A percentile compares a stretch with the other conserved stretches of the same genome.
Conservation (phyloP, 2,113 vertebrate genomes). For the Chlorocebus sabaeus region DNA sequence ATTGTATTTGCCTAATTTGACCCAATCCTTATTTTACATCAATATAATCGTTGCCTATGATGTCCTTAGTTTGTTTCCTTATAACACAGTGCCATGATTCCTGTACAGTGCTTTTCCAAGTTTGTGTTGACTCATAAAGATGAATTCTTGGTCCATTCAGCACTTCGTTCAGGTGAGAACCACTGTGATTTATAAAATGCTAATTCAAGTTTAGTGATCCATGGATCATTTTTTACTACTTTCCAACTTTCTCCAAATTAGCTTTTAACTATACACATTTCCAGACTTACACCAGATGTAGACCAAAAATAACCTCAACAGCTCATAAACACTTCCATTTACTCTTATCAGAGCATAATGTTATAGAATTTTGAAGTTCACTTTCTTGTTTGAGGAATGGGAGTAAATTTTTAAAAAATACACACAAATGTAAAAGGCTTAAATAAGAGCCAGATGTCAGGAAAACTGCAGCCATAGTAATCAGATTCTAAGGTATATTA, state of each 20-base stretch:
- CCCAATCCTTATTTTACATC: not conserved
- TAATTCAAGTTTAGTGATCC: not conserved
- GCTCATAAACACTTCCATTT: slow-evolving; percentile 51
- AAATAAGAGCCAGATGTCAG: slow-evolving; percentile 23
- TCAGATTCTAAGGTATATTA: not conserved
- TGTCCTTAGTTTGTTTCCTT: not conserved
- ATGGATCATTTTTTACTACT: slow-evolving; percentile 1
- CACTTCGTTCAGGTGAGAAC: not conserved
- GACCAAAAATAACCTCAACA: slow-evolving; percentile 41
- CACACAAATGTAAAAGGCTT: slow-evolving; percentile 7
- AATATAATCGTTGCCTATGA: not conserved
- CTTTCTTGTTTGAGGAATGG: slow-evolving; percentile 25
- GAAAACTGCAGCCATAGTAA: not conserved
- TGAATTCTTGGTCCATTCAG: not conserved
- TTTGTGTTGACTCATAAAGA: not conserved
- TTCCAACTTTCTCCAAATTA: slow-evolving; percentile 9
- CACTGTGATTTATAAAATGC: not conserved
- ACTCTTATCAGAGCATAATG: slow-evolving; percentile 46
- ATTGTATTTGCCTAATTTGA: not conserved
- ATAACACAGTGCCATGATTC: not conserved
- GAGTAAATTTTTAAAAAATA: slow-evolving; percentile 19
- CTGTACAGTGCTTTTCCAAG: not conserved
- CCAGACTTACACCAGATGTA: not conserved
- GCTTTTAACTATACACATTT: not conserved
- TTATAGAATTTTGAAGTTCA: slow-evolving; percentile 51